Base-by-base conservation (phyloP, 2,888 invertebrate genomes). In the Mythimna impura region DNA sequence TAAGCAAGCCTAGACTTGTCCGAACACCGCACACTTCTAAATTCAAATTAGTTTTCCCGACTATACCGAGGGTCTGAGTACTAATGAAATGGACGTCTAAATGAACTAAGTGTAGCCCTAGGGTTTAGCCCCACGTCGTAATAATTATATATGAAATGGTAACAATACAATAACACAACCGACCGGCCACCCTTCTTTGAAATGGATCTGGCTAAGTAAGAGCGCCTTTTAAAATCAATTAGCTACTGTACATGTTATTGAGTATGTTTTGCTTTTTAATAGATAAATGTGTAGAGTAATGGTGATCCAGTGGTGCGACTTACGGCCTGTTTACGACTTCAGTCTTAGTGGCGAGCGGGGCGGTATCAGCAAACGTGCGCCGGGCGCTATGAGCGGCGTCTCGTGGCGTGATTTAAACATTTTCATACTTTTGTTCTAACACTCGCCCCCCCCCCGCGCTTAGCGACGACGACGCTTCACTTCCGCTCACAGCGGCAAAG, bases 71-170 rank as follows among this genome's bases (percentile, higher is more conserved):
- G 22, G 47, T 17, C 47, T 20, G 47, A 47, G 17, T 14, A 71
- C 66, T 80, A 76, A 78, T 73, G 65, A 78, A 84, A 71, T 66
- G 55, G 62, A 57, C 60, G 63, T 50, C 73, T 66, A 70, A 84
- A 82, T 69, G 61, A 65, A 62, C 72, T 52, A 60, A 74, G 64
- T 76, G 60, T 66, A 61, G 66, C 69, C 83, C 79, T 86, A 86
- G 85, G 73, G 80, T 55, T 63, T 80, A 80, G 81, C 81, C 84
- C 30, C 3, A 85, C 89, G 88, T 89, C 84, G 82, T 90, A 89
- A 92, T 93, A 90, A 92, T 91, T 90, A 89, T 90, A 90, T 85
- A 80, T 86, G 87, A 81, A 86, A 82, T 82, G 83, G 76, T 84
- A 80, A 83, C 78, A 25, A 3, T 1, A 80, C 80, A 78, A 47